Percentiles rank a stretch among this genome's conserved stretches.
Conservation (phyloP, 1,140 invertebrate genomes). For the Drosophila albomicans region DNA sequence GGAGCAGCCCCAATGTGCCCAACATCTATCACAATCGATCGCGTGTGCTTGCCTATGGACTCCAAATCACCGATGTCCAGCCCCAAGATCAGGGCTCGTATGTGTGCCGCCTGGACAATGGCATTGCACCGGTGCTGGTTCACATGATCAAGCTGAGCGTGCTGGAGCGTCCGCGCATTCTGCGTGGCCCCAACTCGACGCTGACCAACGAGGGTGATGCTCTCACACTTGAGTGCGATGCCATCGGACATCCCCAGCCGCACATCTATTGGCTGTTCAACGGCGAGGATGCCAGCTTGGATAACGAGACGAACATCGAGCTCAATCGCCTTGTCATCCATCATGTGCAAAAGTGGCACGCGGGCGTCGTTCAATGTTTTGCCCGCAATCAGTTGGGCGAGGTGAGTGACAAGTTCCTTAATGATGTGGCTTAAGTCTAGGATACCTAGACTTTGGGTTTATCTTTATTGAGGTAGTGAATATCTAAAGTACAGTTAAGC, state of each 20-base stretch:
- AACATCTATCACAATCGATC: constrained; percentile 84
- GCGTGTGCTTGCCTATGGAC: constrained; percentile 86
- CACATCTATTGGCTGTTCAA: constrained; percentile 93
- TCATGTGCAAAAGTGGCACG: constrained; percentile 87
- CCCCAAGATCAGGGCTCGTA: constrained; percentile 89
- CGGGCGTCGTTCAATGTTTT: constrained; percentile 95
- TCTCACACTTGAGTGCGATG: constrained; percentile 88
- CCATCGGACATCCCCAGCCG: constrained; percentile 90
- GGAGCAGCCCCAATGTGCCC: constrained; percentile 86
- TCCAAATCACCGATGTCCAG: constrained; percentile 88
- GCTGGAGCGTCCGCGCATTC: constrained; percentile 88
- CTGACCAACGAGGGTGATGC: constrained; percentile 89
- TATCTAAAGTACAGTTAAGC: no score
- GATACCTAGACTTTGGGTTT: no score
- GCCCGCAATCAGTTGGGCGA: constrained; percentile 93
- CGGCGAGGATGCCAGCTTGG: constrained; percentile 88
- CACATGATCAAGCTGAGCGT: constrained; percentile 86
- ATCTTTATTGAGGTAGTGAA: no score
- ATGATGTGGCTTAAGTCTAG: no score
- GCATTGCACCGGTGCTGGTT: constrained; percentile 84
- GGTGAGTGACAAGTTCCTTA: constrained; percentile 58
- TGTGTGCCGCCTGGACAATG: constrained; percentile 87
- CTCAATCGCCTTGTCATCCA: constrained; percentile 87
- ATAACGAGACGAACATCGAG: constrained; percentile 85
- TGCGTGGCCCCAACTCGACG: constrained; percentile 86